Percentiles rank a stretch among this genome's conserved stretches.
phyloP scores from a whole-genome alignment of 1,140 invertebrate species.

The Bombus cullumanus region DNA sequence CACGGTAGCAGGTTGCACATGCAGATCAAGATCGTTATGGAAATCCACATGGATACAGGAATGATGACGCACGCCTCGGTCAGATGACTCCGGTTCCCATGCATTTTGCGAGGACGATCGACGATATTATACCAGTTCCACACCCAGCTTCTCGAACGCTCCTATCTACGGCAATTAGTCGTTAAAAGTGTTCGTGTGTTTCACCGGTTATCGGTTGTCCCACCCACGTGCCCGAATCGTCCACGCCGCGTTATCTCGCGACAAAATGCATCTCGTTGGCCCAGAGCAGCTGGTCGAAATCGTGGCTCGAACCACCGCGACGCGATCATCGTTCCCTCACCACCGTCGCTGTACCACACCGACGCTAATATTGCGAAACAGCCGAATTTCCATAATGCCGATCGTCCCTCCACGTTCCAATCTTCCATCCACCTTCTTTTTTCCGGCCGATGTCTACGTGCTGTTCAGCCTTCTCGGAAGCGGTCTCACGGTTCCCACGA shows the following conservation, averaged over 20 bases:
- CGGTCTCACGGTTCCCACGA: constrained; percentile 74
- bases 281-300: constrained; percentile 68
- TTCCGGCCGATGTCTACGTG: constrained; percentile 52
- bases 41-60: constrained; percentile 46
- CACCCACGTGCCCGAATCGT: constrained; percentile 67
- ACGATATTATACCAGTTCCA: constrained; percentile 61
- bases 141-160: constrained; percentile 55
- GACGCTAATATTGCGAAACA: constrained; percentile 63
- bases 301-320: constrained; percentile 50
- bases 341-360: constrained; percentile 4
- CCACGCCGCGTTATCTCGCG: constrained; percentile 67
- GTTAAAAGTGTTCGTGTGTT: constrained; percentile 80
- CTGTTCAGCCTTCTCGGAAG: constrained; percentile 72
- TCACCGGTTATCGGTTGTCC: constrained; percentile 70
- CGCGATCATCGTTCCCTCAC: constrained; percentile 36
- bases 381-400: constrained; percentile 71
- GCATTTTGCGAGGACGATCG: constrained; percentile 70
- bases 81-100: constrained; percentile 73
- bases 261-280: constrained; percentile 77
- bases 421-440: constrained; percentile 48
- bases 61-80: constrained; percentile 57
- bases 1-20: neutral
- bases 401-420: constrained; percentile 37
- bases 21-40: constrained; percentile 43
- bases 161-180: constrained; percentile 79